Evolutionary conservation across 1,140 invertebrate genomes (phyloP).

Genomic region (Drosophila subobscura): DNA sequence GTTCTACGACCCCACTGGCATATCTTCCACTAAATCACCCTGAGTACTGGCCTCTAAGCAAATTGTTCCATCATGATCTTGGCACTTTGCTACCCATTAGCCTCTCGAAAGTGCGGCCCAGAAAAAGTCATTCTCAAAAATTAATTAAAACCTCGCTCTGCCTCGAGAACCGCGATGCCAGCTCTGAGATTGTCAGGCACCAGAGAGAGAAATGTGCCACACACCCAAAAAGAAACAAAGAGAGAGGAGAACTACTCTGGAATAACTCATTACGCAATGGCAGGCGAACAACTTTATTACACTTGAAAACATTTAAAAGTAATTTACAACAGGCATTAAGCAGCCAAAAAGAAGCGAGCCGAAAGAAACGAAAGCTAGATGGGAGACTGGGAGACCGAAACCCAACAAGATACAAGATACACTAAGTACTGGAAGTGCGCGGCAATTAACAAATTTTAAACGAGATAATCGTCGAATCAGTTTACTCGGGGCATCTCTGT

Average conservation of each 20-base stretch:
- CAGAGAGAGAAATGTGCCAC: conserved; percentile 14
- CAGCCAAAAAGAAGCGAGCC: conserved; percentile 40
- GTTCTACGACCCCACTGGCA: background rate
- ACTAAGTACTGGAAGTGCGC: conserved; percentile 79
- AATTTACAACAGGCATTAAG: conserved; percentile 74
- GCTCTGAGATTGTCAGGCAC: conserved; percentile 29
- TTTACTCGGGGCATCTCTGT: conserved; percentile 36
- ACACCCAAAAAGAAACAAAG: conserved; percentile 12
- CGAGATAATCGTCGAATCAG: conserved; percentile 67
- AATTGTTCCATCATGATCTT: conserved; percentile 57
- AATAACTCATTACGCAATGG: conserved; percentile 76
- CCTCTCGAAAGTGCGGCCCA: conserved; percentile 36
- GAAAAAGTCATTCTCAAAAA: conserved; percentile 33
- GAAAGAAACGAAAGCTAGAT: conserved; percentile 39
- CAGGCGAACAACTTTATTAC: conserved; percentile 76
- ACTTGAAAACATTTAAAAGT: conserved; percentile 75
- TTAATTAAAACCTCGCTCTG: conserved; percentile 70
- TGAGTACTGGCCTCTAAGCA: background rate
- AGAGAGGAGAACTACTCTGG: conserved; percentile 48
- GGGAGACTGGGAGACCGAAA: conserved; percentile 30
- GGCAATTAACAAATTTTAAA: conserved; percentile 79
- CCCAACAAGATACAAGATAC: conserved; percentile 60
- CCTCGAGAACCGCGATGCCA: conserved; percentile 45
- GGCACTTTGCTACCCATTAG: conserved; percentile 49
- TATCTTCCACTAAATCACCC: conserved; percentile 15